Percentiles rank a stretch among this genome's conserved stretches.
Evolutionary conservation across 2,113 vertebrate species (phyloP).

Genomic region (Chinchilla lanigera): DNA sequence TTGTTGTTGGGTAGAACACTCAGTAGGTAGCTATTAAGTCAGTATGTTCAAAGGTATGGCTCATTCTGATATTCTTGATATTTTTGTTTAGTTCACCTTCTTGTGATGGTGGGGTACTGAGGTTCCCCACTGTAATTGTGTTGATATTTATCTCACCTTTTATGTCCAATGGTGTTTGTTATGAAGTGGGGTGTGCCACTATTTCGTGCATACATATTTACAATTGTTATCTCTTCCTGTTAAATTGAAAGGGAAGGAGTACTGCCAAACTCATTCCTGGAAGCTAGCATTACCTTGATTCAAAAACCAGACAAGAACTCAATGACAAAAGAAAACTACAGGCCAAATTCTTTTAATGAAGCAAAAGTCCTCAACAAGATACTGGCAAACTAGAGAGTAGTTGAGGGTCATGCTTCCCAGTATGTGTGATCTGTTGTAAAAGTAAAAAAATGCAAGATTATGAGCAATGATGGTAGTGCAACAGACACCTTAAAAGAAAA

Average conservation of each 20-base stretch:
- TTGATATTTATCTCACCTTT: neutral
- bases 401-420: neutral
- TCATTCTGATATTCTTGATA: neutral
- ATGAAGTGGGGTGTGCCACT: neutral
- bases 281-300: neutral
- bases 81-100: neutral
- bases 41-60: neutral
- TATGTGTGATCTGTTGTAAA: neutral
- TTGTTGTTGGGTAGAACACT: neutral
- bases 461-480: neutral
- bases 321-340: neutral
- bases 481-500: constrained; percentile 33
- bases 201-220: neutral
- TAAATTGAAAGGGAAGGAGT: neutral
- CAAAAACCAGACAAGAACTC: neutral
- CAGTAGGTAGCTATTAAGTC: neutral
- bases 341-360: neutral
- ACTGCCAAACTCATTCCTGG: neutral
- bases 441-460: constrained; percentile 18
- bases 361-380: neutral
- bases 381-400: neutral
- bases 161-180: neutral
- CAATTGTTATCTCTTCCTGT: neutral
- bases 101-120: neutral
- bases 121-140: neutral